These are phyloP conservation scores for Hipparchia sbordonii DNA, from an alignment of 2,888 invertebrate species.

Conservation along the genomic window DNA sequence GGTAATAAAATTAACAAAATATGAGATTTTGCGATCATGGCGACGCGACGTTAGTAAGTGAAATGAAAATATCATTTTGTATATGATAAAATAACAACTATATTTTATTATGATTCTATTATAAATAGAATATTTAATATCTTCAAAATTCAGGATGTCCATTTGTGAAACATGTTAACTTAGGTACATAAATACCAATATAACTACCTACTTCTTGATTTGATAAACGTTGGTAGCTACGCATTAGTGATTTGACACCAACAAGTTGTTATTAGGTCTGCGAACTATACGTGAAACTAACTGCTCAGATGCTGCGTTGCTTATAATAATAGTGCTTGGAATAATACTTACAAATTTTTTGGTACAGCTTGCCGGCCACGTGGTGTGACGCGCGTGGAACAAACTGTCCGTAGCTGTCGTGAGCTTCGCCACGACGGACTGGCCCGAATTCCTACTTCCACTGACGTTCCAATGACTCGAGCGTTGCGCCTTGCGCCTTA, in stretches of 20 bases:
- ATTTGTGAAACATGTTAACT: background rate
- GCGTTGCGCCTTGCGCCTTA: conserved; percentile 42
- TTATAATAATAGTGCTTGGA: background rate
- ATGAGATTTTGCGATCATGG: no score
- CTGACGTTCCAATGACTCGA: conserved; percentile 11
- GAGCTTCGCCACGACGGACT: conserved; percentile 68
- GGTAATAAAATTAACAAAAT: background rate
- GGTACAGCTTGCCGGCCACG: conserved; percentile 68
- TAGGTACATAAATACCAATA: background rate
- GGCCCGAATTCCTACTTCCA: conserved; percentile 42
- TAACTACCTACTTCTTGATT: background rate
- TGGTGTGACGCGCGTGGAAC: conserved; percentile 55
- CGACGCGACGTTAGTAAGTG: no score
- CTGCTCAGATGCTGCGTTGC: background rate
- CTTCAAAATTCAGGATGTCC: background rate
- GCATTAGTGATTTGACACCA: background rate
- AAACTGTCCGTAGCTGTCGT: conserved; percentile 66
- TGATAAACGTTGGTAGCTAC: conserved; percentile 1
- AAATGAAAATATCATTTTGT: no score
- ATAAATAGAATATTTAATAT: background rate
- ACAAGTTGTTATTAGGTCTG: conserved; percentile 1
- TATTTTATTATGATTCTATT: background rate
- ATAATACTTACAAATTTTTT: conserved; percentile 64
- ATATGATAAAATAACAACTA: background rate
- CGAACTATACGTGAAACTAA: background rate